Evolutionary conservation across 1,140 invertebrate genomes (phyloP).

Genomic region (Trypoxylus dichotomus): DNA sequence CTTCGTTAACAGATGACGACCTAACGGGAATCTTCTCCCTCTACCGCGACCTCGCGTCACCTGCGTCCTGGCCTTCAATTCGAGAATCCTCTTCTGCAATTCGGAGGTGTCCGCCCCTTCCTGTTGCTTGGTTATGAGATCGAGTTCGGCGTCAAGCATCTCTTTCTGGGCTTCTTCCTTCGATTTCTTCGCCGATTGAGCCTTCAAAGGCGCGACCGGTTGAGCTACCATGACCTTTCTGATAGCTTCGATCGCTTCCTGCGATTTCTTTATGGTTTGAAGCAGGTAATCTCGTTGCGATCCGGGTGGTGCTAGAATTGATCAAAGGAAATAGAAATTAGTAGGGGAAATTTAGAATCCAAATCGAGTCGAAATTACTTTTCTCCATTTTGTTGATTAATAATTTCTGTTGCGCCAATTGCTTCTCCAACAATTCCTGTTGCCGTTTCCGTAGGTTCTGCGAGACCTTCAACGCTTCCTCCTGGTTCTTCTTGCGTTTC

Average conservation of each 20-base stretch:
- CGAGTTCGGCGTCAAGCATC: constrained; percentile 84
- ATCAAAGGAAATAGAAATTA: constrained; percentile 28
- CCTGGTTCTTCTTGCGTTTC: constrained; percentile 65
- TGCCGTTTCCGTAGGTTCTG: constrained; percentile 75
- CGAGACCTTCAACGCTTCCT: constrained; percentile 72
- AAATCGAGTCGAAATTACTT: constrained; percentile 51
- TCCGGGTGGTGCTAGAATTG: constrained; percentile 54
- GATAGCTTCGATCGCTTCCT: constrained; percentile 75
- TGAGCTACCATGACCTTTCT: constrained; percentile 65
- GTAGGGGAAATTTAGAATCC: not conserved
- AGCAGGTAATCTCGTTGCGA: constrained; percentile 70
- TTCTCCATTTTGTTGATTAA: constrained; percentile 75
- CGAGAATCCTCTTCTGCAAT: constrained; percentile 70
- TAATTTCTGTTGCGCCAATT: constrained; percentile 74
- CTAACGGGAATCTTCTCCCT: constrained; percentile 47
- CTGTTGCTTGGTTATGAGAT: constrained; percentile 82
- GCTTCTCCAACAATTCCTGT: constrained; percentile 76
- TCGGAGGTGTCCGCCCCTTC: constrained; percentile 69
- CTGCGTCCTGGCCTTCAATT: constrained; percentile 68
- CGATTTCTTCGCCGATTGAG: constrained; percentile 57
- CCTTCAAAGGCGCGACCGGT: constrained; percentile 31
- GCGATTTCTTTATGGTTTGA: constrained; percentile 73
- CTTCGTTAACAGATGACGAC: constrained; percentile 48
- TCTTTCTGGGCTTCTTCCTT: constrained; percentile 70
- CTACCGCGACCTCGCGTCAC: constrained; percentile 35